These are phyloP conservation scores for Ceyx melanurus DNA, from an alignment of 2,113 vertebrate species.

Conservation along the genomic window DNA sequence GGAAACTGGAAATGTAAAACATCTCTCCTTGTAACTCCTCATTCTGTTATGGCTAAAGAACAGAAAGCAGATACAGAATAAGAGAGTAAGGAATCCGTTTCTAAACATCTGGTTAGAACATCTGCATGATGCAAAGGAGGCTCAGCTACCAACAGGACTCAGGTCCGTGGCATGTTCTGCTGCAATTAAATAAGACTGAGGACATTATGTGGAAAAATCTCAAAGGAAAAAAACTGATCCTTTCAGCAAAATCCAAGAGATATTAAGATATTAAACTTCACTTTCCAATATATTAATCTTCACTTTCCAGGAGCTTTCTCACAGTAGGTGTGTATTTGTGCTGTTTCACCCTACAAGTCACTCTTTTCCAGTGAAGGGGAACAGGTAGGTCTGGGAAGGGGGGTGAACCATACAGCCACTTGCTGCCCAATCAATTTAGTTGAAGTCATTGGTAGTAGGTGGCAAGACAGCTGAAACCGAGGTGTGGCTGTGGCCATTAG, in stretches of 20 bases:
- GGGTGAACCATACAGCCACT: not conserved
- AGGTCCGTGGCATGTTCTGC: not conserved
- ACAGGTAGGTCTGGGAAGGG: not conserved
- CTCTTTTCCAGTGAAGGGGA: not conserved
- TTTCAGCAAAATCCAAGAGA: not conserved
- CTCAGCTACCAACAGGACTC: not conserved
- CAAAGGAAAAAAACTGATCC: not conserved
- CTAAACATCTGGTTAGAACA: not conserved
- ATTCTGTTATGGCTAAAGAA: not conserved
- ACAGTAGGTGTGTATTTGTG: not conserved
- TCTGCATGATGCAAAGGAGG: not conserved
- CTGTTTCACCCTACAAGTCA: not conserved
- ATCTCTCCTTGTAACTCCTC: not conserved
- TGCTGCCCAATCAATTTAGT: not conserved
- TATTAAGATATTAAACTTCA: not conserved
- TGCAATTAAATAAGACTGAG: not conserved
- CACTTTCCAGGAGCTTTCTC: not conserved
- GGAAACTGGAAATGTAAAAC: not conserved
- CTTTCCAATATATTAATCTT: not conserved
- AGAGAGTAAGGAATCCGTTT: not conserved
- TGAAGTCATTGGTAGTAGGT: not conserved
- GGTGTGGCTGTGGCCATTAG: not conserved
- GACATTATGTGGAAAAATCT: not conserved
- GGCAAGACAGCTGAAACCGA: not conserved
- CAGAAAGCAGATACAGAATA: not conserved